Evolutionary conservation across 2,113 vertebrate species (phyloP), one percentile per base, ranked within the genome.

Genomic region (Telmatochromis brachygnathus): DNA sequence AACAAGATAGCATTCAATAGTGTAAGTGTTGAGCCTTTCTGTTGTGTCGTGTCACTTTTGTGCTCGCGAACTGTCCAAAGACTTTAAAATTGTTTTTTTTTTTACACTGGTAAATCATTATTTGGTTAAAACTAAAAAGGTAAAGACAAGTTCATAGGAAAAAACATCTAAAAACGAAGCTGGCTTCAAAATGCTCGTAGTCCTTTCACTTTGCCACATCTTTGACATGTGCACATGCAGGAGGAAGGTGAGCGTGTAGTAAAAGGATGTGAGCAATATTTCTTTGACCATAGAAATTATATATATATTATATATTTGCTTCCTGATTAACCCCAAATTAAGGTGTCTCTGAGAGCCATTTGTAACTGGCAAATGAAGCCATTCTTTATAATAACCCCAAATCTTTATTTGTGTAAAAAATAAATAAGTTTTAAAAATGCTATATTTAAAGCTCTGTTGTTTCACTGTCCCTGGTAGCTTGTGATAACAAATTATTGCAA

Each of bases 401-500:
- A 88, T 51, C 4, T 5, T 28, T 62, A 26, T 84, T 77, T 87
- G 37, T 42, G 9, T 47, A 1, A 30, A 70, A 54, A 75, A 6
- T n/a, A 68, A 70, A 42, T 13, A 42, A 1, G 4, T 62, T 62
- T 35, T n/a, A 39, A 68, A 68, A 39, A 37, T 33, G 26, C n/a
- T 85, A 12, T 70, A 75, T 87, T 84, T 87, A 81, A 39, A 45
- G 65, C 30, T 21, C 28, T 26, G n/a, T 35, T 9, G 21, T 82
- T 82, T 70, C 23, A 86, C n/a, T 75, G 12, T 88, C 80, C 80
- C 77, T 60, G 6, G 23, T 77, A 89, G 37, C 60, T 53, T 79
- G 56, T 65, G 82, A 84, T 86, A 82, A 89, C 75, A 82, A 82
- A 90, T 84, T 47, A 73, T 80, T 86, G 86, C 79, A 85, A 91